Conservation (phyloP, 2,113 vertebrate species). For the Brachypteracias leptosomus region DNA sequence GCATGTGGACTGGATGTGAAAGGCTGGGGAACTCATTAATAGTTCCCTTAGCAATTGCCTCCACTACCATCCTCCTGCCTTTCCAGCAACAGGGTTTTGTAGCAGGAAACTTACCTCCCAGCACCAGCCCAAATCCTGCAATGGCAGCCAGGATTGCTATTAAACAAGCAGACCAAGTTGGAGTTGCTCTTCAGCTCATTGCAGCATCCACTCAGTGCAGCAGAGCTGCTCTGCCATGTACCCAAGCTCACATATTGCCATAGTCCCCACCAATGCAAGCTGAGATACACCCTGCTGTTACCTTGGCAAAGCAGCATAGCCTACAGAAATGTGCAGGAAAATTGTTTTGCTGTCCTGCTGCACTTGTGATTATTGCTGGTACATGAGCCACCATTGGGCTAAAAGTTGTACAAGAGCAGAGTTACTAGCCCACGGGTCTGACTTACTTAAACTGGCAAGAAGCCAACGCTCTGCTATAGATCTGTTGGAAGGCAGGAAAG, state of each 20-base stretch:
- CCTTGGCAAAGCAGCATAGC: not conserved
- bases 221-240: not conserved
- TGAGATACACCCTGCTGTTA: not conserved
- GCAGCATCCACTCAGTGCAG: not conserved
- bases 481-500: not conserved
- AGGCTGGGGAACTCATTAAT: not conserved
- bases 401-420: not conserved
- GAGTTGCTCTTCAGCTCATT: not conserved
- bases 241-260: not conserved
- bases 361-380: not conserved
- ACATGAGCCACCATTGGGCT: not conserved
- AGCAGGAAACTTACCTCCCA: not conserved
- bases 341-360: not conserved
- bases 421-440: not conserved
- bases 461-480: not conserved
- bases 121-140: not conserved
- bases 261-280: not conserved
- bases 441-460: not conserved
- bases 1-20: not conserved
- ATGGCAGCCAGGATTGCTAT: not conserved
- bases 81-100: not conserved
- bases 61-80: not conserved
- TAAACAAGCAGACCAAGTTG: not conserved
- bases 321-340: not conserved
- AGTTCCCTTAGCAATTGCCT: not conserved